Evolutionary conservation across 2,797 vertebrate genomes (phyloP).

Genomic region (Thunnus albacares): DNA sequence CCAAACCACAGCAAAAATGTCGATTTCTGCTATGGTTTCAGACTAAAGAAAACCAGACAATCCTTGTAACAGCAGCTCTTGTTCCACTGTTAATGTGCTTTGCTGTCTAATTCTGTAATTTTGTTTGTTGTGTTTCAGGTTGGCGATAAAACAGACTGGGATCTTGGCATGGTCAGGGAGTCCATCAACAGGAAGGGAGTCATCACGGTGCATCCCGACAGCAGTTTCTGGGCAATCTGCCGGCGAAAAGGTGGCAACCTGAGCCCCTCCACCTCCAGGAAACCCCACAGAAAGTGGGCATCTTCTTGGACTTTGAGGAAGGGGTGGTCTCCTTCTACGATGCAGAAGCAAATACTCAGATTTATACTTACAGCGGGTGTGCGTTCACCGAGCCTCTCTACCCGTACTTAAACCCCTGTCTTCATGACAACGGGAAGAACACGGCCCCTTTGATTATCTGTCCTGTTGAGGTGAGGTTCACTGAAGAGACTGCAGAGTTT

Average conservation of each 20-base stretch:
- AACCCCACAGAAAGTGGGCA: slow-evolving; percentile 67
- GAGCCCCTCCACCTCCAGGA: slow-evolving; percentile 52
- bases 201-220: slow-evolving; percentile 71
- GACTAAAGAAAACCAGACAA: background rate
- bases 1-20: background rate
- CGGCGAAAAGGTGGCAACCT: slow-evolving; percentile 68
- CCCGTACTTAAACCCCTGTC: slow-evolving; percentile 82
- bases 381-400: slow-evolving; percentile 71
- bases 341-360: slow-evolving; percentile 59
- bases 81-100: background rate
- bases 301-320: slow-evolving; percentile 79
- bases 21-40: background rate
- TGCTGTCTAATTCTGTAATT: background rate
- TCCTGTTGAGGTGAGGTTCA: slow-evolving; percentile 16
- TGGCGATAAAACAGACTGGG: slow-evolving; percentile 84
- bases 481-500: too few species aligned
- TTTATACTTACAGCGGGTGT: slow-evolving; percentile 75
- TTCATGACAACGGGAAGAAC: slow-evolving; percentile 75
- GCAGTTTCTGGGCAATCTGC: slow-evolving; percentile 82
- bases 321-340: slow-evolving; percentile 81
- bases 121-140: slow-evolving; percentile 50
- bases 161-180: slow-evolving; percentile 84
- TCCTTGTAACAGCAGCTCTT: background rate
- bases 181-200: slow-evolving; percentile 83
- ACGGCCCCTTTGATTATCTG: slow-evolving; percentile 69